Base-by-base conservation (phyloP, 2,888 invertebrate genomes). In the Trisateles emortualis region DNA sequence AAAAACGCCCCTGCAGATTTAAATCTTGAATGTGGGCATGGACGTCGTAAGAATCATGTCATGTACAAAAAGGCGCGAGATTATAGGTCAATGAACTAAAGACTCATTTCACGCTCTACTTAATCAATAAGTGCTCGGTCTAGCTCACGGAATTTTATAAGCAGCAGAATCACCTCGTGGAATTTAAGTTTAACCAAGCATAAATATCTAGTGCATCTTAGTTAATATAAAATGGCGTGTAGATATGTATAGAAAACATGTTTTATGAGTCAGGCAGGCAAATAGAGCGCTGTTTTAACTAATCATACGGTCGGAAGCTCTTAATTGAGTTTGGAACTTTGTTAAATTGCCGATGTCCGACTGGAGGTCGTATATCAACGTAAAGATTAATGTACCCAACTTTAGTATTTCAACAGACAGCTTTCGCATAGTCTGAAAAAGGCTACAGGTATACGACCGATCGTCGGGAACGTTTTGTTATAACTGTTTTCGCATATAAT, bases 21-120 rank as follows among this genome's bases (percentile, higher is more conserved):
- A 22, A 14, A 36, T 17, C n/a, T 36, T 17, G n/a, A 17, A 36
- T 36, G 36, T n/a, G n/a, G n/a, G n/a, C n/a, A n/a, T n/a, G n/a
- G 36, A 36, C 17, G 19, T 36, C 36, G 11, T 39, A 39, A 38
- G 11, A 19, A 32, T 32, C 32, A 38, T 17, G n/a, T 38, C 47
- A 32, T 51, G 48, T 56, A 62, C 52, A 69, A 66, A 65, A 66
- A 58, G 64, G 55, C 64, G 64, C 56, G 62, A 76, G 79, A 82
- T 80, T 82, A 76, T 64, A 70, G 84, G 79, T 87, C 87, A 80
- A 74, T 84, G 88, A 86, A 84, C 89, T 73, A 51, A 69, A 86
- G 88, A 89, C 64, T 90, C 89, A 87, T 73, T 79, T 76, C 67
- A 81, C 68, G 85, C 84, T 86, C 88, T 77, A 86, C 76, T 87